Conservation (phyloP, 2,113 vertebrate genomes). For the Myotis davidii region DNA sequence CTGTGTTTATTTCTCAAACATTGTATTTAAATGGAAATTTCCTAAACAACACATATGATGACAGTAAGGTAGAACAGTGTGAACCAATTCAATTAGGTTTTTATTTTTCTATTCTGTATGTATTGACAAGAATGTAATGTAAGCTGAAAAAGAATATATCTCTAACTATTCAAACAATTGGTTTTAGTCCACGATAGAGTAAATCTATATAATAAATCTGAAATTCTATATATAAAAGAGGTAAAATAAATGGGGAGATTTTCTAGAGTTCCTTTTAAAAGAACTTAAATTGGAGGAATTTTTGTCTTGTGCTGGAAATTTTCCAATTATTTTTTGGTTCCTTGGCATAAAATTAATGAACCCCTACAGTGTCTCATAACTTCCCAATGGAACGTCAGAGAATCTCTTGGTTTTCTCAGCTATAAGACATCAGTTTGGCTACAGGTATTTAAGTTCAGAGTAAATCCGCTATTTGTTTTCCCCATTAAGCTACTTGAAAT, state of each 20-base stretch:
- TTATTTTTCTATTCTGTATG: slow-evolving; percentile 20
- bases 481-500: slow-evolving; percentile 33
- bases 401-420: slow-evolving; percentile 18
- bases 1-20: slow-evolving; percentile 25
- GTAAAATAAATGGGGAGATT: neutral
- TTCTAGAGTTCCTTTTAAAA: slow-evolving; percentile 14
- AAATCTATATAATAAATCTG: neutral
- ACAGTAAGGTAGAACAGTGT: neutral
- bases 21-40: slow-evolving; percentile 12
- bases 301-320: neutral
- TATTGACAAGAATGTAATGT: slow-evolving; percentile 36
- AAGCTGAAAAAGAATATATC: neutral
- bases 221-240: neutral
- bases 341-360: neutral
- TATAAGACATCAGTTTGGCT: neutral
- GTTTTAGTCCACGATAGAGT: slow-evolving; percentile 32
- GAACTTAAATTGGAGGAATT: neutral
- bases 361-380: neutral
- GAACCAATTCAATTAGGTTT: neutral
- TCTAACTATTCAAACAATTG: neutral
- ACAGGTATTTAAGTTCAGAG: slow-evolving; percentile 42
- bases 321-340: neutral
- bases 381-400: neutral
- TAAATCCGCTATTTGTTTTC: slow-evolving; percentile 44
- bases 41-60: neutral